Percentiles rank a stretch among this genome's conserved stretches.
Evolutionary conservation across 2,888 invertebrate genomes (phyloP).

Genomic region (Patella pellucida): DNA sequence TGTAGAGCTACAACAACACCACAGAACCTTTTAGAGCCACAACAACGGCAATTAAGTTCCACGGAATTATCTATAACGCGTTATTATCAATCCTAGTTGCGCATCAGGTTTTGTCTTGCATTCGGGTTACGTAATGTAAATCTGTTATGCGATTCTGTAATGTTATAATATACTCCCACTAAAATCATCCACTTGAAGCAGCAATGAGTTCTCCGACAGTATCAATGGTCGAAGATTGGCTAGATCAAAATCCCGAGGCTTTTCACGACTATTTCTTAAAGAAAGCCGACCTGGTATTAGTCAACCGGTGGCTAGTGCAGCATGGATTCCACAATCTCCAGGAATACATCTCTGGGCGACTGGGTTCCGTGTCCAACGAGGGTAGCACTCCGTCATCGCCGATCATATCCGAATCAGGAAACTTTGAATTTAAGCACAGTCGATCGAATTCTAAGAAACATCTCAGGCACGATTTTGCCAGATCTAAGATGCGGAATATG

Average conservation of each 20-base stretch:
- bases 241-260: conserved; percentile 72
- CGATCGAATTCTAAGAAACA: conserved; percentile 73
- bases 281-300: conserved; percentile 72
- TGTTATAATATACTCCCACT: too few species aligned
- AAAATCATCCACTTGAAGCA: too few species aligned
- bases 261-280: conserved; percentile 73
- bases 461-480: conserved; percentile 73
- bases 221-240: conserved; percentile 72
- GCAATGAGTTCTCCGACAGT: conserved; percentile 38
- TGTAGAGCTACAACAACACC: too few species aligned
- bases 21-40: too few species aligned
- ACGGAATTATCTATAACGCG: too few species aligned
- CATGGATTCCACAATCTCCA: conserved; percentile 72
- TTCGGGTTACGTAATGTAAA: too few species aligned
- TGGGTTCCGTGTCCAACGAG: conserved; percentile 41
- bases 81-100: too few species aligned
- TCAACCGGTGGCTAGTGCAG: conserved; percentile 73
- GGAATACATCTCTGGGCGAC: conserved; percentile 57
- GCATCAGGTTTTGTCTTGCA: too few species aligned
- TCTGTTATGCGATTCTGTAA: too few species aligned
- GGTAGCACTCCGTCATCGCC: conserved; percentile 55
- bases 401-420: conserved; percentile 46
- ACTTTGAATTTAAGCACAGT: conserved; percentile 54
- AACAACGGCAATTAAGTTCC: too few species aligned
- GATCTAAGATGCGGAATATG: conserved; percentile 72